Evolutionary conservation across 2,888 invertebrate species (phyloP).

Genomic region (Lumbricus terrestris): DNA sequence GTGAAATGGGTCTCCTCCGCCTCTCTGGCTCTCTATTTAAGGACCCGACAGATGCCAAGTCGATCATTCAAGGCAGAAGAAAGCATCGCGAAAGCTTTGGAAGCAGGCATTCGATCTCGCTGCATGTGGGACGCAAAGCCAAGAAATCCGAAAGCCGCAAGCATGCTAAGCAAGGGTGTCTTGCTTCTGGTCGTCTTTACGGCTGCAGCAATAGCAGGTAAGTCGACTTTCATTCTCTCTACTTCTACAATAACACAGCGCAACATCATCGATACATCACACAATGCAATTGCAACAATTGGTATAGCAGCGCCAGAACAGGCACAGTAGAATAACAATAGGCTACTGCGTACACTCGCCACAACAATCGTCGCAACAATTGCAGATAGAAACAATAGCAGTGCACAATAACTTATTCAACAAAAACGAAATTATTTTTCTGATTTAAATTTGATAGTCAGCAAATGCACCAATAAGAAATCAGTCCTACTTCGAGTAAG

Average conservation of each 20-base stretch:
- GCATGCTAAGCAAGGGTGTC: neutral
- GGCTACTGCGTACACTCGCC: neutral
- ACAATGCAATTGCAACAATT: too few species aligned
- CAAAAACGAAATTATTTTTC: neutral
- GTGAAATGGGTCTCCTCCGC: neutral
- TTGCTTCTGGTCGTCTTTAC: constrained; percentile 3
- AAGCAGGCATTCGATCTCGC: neutral
- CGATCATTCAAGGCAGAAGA: neutral
- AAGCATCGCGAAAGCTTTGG: neutral
- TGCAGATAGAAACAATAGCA: neutral
- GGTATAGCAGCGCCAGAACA: too few species aligned
- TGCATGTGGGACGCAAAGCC: neutral
- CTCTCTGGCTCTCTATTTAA: neutral
- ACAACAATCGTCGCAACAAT: neutral
- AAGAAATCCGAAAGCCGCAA: neutral
- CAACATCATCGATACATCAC: neutral
- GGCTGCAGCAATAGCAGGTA: neutral
- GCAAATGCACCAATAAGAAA: neutral
- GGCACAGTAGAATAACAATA: too few species aligned
- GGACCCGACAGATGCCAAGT: neutral
- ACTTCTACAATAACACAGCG: neutral
- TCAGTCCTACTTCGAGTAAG: neutral
- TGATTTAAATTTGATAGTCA: neutral
- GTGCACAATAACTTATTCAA: neutral
- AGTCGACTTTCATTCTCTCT: neutral